phyloP scores from a whole-genome alignment of 1,140 invertebrate species.

The Meloidogyne exigua region DNA sequence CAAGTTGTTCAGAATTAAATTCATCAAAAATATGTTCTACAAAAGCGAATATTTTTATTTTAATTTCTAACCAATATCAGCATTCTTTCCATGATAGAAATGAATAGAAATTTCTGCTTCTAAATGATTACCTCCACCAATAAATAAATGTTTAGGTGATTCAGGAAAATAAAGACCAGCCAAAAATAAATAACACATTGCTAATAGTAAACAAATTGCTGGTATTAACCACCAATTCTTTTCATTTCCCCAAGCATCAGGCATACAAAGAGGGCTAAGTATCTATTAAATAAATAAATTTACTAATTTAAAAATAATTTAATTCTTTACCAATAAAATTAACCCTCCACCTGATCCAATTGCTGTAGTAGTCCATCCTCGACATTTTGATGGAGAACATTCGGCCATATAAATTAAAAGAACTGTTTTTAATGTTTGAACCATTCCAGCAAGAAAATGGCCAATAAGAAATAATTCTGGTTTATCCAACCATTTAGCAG shows the following conservation, averaged over 20 bases:
- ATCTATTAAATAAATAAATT: conserved; percentile 9
- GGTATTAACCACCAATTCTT: conserved; percentile 45
- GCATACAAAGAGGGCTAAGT: conserved; percentile 46
- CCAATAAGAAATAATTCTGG: conserved; percentile 52
- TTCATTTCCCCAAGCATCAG: conserved; percentile 43
- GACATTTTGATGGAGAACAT: conserved; percentile 43
- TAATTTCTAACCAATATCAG: not conserved
- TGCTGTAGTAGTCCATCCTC: conserved; percentile 24
- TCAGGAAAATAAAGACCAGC: conserved; percentile 40
- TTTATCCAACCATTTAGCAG: conserved; percentile 32
- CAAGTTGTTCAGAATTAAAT: conserved; percentile 4
- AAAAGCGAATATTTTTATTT: not conserved
- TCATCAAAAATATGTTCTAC: conserved; percentile 14
- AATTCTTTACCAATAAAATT: conserved; percentile 32
- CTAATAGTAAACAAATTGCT: conserved; percentile 39
- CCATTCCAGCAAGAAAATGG: conserved; percentile 47
- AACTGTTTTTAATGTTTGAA: conserved; percentile 42
- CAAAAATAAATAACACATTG: conserved; percentile 42
- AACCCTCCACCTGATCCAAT: conserved; percentile 34
- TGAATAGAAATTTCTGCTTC: conserved; percentile 3
- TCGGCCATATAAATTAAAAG: conserved; percentile 53
- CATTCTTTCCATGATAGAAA: conserved; percentile 19
- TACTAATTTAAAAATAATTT: conserved; percentile 32
- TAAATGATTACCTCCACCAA: conserved; percentile 1
- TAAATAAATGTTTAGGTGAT: conserved; percentile 49